Evolutionary conservation across 2,113 vertebrate species (phyloP).

Genomic region (Emydocephalus ijimae): DNA sequence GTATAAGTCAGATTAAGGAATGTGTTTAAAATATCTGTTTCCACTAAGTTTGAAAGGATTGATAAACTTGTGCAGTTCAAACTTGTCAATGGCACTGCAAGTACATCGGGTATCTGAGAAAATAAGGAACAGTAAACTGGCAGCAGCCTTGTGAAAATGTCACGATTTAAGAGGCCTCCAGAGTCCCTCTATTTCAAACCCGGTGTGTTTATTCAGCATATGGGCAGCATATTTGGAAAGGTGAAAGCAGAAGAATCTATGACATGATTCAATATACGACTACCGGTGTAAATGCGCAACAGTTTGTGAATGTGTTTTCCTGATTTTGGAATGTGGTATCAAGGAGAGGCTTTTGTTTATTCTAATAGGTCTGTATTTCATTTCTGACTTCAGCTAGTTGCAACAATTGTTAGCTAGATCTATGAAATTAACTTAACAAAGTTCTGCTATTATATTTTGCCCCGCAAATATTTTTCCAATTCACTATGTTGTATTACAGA

Average conservation of each 20-base stretch:
- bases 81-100: neutral
- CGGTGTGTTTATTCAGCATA: neutral
- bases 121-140: neutral
- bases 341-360: neutral
- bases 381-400: neutral
- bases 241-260: neutral
- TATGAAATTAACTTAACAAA: neutral
- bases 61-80: conserved; percentile 1
- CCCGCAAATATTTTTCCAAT: neutral
- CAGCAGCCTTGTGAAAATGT: conserved; percentile 3
- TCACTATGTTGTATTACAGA: neutral
- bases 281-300: neutral
- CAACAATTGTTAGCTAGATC: neutral
- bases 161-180: neutral
- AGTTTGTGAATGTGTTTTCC: neutral
- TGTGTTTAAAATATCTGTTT: neutral
- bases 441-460: neutral
- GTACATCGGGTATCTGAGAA: neutral
- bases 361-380: neutral
- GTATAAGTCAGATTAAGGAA: conserved; percentile 25
- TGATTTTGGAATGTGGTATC: neutral
- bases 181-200: neutral
- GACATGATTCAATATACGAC: neutral
- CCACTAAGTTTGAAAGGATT: conserved; percentile 9
- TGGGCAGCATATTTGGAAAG: neutral